Evolutionary conservation across 2,888 invertebrate genomes (phyloP).

Genomic region (Nemoura dubitans): DNA sequence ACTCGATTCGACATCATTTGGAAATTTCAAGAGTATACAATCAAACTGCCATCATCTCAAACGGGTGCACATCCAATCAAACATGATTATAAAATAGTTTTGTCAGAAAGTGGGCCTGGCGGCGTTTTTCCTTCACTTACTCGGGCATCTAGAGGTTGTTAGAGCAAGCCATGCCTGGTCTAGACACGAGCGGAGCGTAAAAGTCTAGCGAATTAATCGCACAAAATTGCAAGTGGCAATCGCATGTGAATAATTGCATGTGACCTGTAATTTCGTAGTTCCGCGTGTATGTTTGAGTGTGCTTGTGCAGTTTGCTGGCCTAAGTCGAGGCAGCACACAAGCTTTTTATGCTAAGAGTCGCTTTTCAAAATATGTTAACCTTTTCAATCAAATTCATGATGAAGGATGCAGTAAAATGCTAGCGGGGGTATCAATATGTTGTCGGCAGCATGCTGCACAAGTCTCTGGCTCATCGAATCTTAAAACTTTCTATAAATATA

Average conservation of each 20-base stretch:
- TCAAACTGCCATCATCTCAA: too few relatives aligned
- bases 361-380: not conserved
- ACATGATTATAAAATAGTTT: too few relatives aligned
- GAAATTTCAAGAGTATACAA: too few relatives aligned
- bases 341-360: not conserved
- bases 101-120: too few relatives aligned
- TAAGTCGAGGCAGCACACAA: not conserved
- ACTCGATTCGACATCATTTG: too few relatives aligned
- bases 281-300: not conserved
- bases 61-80: too few relatives aligned
- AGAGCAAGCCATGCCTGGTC: too few relatives aligned
- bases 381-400: not conserved
- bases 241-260: not conserved
- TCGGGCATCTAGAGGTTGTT: too few relatives aligned
- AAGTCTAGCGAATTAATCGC: not conserved
- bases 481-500: not conserved
- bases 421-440: not conserved
- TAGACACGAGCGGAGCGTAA: too few relatives aligned
- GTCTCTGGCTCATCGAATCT: not conserved
- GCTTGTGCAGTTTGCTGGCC: not conserved
- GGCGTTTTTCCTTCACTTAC: too few relatives aligned
- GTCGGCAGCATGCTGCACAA: not conserved
- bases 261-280: not conserved
- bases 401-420: not conserved
- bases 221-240: not conserved